Conservation (phyloP, 2,113 vertebrate species). For the Ictalurus punctatus region DNA sequence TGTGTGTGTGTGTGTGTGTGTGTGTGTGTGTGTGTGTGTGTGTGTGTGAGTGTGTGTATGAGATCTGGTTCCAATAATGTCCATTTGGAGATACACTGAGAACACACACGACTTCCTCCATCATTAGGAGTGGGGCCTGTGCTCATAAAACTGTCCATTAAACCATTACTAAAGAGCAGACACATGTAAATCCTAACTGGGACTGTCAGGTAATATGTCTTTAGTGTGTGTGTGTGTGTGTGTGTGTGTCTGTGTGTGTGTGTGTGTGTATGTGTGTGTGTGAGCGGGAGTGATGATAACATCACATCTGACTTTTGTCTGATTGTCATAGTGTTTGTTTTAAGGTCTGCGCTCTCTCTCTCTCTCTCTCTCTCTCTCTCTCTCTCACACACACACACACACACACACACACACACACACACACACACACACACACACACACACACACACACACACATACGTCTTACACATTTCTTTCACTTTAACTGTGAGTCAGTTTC, state of each 20-base stretch:
- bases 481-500: not conserved
- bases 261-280: slow-evolving; percentile 18
- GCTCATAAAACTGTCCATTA: slow-evolving; percentile 7
- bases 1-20: no score
- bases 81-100: not conserved
- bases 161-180: not conserved
- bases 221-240: not conserved
- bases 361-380: not conserved
- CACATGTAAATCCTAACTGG: not conserved
- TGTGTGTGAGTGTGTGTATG: not conserved
- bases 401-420: not conserved
- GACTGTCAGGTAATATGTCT: not conserved
- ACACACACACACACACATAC: not conserved
- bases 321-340: not conserved
- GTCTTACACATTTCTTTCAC: not conserved
- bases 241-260: slow-evolving; percentile 20
- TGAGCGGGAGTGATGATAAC: not conserved
- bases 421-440: not conserved
- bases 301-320: not conserved
- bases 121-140: not conserved
- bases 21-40: not conserved
- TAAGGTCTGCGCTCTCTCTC: not conserved
- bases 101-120: not conserved
- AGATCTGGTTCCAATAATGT: not conserved
- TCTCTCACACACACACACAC: not conserved